Evolutionary conservation across 2,888 invertebrate species (phyloP), one percentile per base, ranked within the genome.

Genomic region (Leucophora obtusa): DNA sequence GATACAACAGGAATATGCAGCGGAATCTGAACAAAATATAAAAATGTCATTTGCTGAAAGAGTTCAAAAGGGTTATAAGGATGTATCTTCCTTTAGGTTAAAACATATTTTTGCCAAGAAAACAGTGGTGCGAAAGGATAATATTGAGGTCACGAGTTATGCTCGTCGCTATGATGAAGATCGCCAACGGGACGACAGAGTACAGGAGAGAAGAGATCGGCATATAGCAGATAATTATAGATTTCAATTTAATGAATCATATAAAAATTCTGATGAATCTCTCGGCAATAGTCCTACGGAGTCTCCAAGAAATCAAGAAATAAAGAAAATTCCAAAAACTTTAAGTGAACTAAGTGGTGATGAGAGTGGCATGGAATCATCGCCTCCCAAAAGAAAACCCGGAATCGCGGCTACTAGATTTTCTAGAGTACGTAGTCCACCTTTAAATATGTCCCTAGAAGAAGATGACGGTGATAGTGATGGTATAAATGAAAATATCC

Each of bases 41-140:
- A 85, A 83, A 60, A 72, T 83, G 73, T 86, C 84, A 5, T 75
- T 90, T 7, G 76, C 84, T 3, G 87, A 90, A 62, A 86, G 84
- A 5, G 72, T 89, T 51, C 89, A 88, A 59, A 87, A 86, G 21
- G 86, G 89, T 68, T 90, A 89, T 81, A 89, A 87, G 71, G 88
- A 88, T 47, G 77, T 89, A 2, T 86, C 87, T n/a, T 89, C 89
- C 24, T 86, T 90, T 71, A 86, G 88, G 18, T 72, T 90, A 8
- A 89, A 88, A 75, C 85, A 88, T 83, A 83, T 90, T 56, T 87
- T 90, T 38, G 85, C 86, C 28, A 89, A 86, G 79, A 88, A 89
- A 69, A 89, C 88, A 2, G 84, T 86, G 0, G 84, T 90, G 0
- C 86, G 86, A 1, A 84, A 83, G 28, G 89, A 89, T n/a, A 84